Conservation (phyloP, 2,113 vertebrate species). For the Pongo abelii region DNA sequence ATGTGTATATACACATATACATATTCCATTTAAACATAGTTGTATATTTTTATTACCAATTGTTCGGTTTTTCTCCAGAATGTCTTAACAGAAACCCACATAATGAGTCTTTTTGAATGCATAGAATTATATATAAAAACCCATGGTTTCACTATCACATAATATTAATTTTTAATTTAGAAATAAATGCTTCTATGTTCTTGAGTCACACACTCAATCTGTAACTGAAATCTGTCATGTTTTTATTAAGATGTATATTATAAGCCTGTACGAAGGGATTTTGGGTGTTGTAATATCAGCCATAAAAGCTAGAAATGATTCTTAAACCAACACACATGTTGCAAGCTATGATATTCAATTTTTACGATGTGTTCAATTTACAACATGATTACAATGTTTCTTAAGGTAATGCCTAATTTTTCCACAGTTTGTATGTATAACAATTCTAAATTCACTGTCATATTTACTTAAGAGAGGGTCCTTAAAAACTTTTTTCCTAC, state of each 20-base stretch:
- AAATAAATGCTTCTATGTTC: background rate
- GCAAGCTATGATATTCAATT: background rate
- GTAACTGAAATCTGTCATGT: background rate
- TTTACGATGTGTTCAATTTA: background rate
- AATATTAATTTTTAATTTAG: constrained; percentile 8
- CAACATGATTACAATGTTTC: background rate
- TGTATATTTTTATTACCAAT: background rate
- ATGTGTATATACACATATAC: background rate
- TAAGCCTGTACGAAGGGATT: background rate
- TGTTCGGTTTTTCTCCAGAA: background rate
- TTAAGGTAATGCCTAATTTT: background rate
- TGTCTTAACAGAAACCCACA: background rate
- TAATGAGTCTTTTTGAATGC: background rate
- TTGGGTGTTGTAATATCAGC: background rate
- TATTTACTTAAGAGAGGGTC: background rate
- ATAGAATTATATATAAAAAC: background rate
- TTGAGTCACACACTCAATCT: background rate
- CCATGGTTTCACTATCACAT: constrained; percentile 1
- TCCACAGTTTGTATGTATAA: background rate
- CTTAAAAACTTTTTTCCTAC: constrained; percentile 55
- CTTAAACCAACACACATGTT: background rate
- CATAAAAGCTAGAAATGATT: constrained; percentile 28
- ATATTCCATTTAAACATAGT: background rate
- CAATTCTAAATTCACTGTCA: background rate
- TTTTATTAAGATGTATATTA: background rate